A percentile compares a stretch with the other conserved stretches of the same genome.
Evolutionary conservation across 1,140 invertebrate genomes (phyloP).

Genomic region (Apis dorsata): DNA sequence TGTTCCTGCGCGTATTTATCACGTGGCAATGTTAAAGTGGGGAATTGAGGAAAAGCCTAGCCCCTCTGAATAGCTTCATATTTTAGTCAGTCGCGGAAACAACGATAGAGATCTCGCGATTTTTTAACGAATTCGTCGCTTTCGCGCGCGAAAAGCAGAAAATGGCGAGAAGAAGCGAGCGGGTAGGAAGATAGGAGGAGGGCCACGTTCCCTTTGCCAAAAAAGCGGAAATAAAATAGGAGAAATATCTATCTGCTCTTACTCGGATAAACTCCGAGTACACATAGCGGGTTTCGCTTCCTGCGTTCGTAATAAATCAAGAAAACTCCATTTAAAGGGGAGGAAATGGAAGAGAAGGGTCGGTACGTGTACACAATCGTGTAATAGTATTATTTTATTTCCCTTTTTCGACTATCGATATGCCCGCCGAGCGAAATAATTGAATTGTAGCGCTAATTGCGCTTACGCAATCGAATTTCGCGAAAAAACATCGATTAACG

Average conservation of each 20-base stretch:
- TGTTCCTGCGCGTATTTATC: background rate
- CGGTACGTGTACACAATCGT: background rate
- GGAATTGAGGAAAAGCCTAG: background rate
- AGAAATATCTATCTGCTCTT: slow-evolving; percentile 5
- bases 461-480: background rate
- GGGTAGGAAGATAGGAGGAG: background rate
- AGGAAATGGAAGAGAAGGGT: background rate
- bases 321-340: background rate
- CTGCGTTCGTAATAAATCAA: slow-evolving; percentile 6
- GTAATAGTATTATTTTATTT: background rate
- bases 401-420: background rate
- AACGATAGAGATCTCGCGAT: slow-evolving; percentile 3
- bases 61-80: background rate
- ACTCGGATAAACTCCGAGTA: background rate
- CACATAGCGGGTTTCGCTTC: background rate
- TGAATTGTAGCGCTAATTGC: background rate
- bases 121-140: slow-evolving; percentile 19
- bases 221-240: slow-evolving; percentile 14
- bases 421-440: background rate
- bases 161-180: background rate
- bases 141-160: too few relatives aligned
- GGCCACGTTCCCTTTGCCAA: background rate
- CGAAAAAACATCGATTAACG: background rate
- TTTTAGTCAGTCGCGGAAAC: slow-evolving; percentile 3
- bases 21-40: background rate